phyloP scores from a whole-genome alignment of 2,797 vertebrate species.

The Acrocephalus scirpaceus region DNA sequence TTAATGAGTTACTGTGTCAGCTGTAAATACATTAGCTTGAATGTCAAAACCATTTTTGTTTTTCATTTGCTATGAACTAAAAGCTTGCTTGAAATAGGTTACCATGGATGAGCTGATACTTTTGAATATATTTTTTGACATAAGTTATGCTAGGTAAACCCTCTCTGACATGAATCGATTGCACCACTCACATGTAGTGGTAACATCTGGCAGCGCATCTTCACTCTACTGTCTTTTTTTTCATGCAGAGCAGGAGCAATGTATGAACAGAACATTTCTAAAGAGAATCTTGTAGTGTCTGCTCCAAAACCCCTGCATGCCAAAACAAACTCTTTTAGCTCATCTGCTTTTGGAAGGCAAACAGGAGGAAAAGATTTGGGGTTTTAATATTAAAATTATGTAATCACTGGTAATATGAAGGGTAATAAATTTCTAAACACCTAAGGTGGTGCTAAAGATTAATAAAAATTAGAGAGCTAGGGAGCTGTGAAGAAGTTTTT shows the following conservation, averaged over 20 bases:
- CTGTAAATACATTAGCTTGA: neutral
- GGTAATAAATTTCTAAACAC: neutral
- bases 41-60: neutral
- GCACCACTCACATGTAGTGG: neutral
- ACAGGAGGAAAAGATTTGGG: neutral
- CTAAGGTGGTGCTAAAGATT: neutral
- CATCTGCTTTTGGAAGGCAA: neutral
- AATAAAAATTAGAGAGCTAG: neutral
- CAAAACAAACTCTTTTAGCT: neutral
- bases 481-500: neutral
- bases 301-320: neutral
- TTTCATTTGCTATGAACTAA: neutral
- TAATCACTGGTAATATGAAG: neutral
- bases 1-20: neutral
- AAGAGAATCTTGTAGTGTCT: neutral
- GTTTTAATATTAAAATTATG: neutral
- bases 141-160: neutral
- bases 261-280: neutral
- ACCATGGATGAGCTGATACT: neutral
- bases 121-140: neutral
- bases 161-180: fast-evolving
- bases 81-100: neutral
- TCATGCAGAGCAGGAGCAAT: neutral
- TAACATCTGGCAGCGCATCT: neutral
- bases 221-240: neutral